Percentiles rank a stretch among this genome's conserved stretches.
phyloP scores from a whole-genome alignment of 92 coral and sea anemone genomes.

The Porites cylindrica region DNA sequence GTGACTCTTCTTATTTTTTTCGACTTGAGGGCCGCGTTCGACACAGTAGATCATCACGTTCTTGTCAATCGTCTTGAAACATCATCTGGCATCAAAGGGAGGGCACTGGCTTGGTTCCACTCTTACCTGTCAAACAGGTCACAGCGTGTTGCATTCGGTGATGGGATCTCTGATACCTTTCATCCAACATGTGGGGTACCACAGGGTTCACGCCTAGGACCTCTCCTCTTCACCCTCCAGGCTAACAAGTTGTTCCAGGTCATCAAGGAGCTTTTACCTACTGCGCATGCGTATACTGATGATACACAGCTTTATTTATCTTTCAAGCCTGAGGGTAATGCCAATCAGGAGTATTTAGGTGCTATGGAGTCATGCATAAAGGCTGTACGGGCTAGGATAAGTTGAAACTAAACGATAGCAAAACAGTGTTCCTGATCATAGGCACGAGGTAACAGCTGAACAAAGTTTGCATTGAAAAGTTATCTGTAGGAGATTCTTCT shows the following conservation, averaged over 20 bases:
- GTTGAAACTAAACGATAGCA: too few species aligned
- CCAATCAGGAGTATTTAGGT: neutral
- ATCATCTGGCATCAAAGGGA: neutral
- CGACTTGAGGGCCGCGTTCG: too few species aligned
- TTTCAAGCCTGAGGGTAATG: slow-evolving; percentile 7
- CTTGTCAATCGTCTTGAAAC: too few species aligned
- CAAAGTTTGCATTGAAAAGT: too few species aligned
- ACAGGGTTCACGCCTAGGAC: slow-evolving; percentile 15
- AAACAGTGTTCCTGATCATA: too few species aligned
- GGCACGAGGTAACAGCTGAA: too few species aligned
- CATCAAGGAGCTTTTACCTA: neutral
- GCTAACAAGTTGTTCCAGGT: slow-evolving; percentile 31
- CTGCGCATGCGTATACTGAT: neutral
- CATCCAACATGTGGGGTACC: neutral
- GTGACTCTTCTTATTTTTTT: too few species aligned
- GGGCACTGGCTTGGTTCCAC: neutral
- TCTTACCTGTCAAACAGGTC: neutral
- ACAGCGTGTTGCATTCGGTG: neutral
- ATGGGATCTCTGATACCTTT: neutral
- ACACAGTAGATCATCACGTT: too few species aligned
- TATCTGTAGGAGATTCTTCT: too few species aligned
- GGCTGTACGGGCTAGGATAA: too few species aligned
- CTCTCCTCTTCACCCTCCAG: neutral
- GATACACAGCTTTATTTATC: slow-evolving; percentile 19
- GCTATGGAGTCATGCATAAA: slow-evolving; percentile 8